These are phyloP conservation scores for Chironomus tentans DNA, from an alignment of 2,888 invertebrate species.

Conservation along the genomic window DNA sequence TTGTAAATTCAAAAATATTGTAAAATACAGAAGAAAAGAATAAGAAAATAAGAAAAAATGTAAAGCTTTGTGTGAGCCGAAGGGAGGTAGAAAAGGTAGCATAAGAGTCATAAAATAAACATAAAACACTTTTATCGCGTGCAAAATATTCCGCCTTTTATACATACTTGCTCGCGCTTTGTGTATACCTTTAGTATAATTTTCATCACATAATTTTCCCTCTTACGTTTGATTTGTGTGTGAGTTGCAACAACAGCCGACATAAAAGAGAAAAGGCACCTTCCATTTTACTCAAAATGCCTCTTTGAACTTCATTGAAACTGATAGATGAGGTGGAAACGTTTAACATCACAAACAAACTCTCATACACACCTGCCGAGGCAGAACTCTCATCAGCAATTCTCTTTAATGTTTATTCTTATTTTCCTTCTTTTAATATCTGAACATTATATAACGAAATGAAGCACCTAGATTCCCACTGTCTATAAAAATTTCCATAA, in stretches of 20 bases:
- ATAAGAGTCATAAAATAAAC: neutral
- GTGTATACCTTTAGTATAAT: neutral
- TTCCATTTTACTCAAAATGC: neutral
- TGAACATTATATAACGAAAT: neutral
- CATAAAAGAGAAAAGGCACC: neutral
- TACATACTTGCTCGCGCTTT: no score
- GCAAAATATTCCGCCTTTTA: neutral
- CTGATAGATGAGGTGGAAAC: neutral
- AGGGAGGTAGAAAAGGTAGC: neutral
- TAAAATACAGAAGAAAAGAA: neutral
- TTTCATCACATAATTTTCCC: neutral
- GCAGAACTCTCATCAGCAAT: neutral
- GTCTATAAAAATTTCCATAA: neutral
- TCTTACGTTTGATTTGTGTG: neutral
- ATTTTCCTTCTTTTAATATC: neutral
- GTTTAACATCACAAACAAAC: neutral
- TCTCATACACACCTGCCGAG: no score
- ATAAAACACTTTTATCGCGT: neutral
- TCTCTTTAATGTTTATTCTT: neutral
- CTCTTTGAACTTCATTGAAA: neutral
- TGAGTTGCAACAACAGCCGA: neutral
- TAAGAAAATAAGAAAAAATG: neutral
- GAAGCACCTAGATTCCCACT: neutral
- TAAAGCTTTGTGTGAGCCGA: neutral
- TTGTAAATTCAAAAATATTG: neutral